Evolutionary conservation across 2,113 vertebrate species (phyloP), one percentile per base, ranked within the genome.

Genomic region (Aspidoscelis tigris): DNA sequence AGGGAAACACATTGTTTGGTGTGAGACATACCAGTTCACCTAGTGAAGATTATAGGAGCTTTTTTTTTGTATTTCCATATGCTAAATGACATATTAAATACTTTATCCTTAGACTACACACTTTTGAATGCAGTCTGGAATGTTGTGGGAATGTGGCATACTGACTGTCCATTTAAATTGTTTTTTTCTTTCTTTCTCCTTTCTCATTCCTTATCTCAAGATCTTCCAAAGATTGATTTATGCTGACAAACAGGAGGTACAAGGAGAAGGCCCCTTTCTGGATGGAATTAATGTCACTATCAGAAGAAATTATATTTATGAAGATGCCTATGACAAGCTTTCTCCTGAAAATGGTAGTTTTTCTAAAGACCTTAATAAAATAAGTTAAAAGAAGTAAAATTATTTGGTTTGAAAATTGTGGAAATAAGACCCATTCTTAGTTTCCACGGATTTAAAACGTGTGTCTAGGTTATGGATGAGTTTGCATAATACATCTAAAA

Each of bases 201-300:
- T 12, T 33, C 64, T 78, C 68, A 76, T 10, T 76, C 73, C 5
- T 82, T 6, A n/a, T 75, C 88, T 43, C 92, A 88, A 99, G 98
- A 99, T 99, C 93, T 99, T 99, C 95, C 99, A 99, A 89, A 98
- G 98, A 87, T 89, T 99, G 91, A 99, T 99, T 94, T 99, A 97
- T 89, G 98, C 98, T 80, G 99, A 99, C 95, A 99, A 99, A 86
- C 97, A 98, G 76, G 98, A 99, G 76, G 96, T 98, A 77, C 99
- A 99, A 95, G 99, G 98, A 75, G 98, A 99, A 43, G 98, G 98
- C 11, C 98, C 98, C 0, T 99, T 99, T 96, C 94, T 98, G 47
- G 98, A 99, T 90, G 98, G 98, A 84, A 98, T 99, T 91, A 99
- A 97, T 85, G 96, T 99, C 85, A 99, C 98, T 87, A 99, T 99